These are phyloP conservation scores for Proteles cristata DNA, from an alignment of 2,113 vertebrate genomes.

Conservation along the genomic window DNA sequence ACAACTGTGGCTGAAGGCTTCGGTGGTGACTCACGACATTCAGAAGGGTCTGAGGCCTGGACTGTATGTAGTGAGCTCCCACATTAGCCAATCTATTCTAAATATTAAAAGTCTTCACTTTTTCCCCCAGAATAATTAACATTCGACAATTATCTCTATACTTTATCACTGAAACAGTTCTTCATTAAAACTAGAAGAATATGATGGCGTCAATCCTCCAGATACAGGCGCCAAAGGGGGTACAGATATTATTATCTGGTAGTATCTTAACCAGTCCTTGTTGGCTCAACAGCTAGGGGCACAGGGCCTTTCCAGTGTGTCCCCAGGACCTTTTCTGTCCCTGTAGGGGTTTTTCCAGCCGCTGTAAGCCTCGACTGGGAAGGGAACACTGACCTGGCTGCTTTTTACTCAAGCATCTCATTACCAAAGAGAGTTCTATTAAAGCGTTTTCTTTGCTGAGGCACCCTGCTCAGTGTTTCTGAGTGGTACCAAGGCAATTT, in stretches of 20 bases:
- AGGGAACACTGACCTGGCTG: background rate
- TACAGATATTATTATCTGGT: background rate
- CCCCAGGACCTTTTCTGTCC: background rate
- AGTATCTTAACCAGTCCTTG: background rate
- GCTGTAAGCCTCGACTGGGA: background rate
- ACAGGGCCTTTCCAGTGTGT: background rate
- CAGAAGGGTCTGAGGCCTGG: background rate
- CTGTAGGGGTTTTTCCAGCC: background rate
- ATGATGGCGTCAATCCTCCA: background rate
- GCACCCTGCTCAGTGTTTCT: background rate
- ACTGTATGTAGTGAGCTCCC: background rate
- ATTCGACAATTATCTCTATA: conserved; percentile 32
- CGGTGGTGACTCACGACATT: background rate
- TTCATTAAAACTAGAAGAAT: conserved; percentile 47
- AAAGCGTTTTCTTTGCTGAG: conserved; percentile 21
- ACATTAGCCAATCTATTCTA: conserved; percentile 23
- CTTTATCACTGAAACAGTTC: conserved; percentile 32
- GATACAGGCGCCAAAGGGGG: background rate
- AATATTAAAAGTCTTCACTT: conserved; percentile 29
- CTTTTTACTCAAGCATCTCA: conserved; percentile 46
- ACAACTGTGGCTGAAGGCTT: background rate
- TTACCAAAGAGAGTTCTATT: conserved; percentile 18
- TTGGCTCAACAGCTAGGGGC: background rate
- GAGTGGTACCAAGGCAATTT: background rate
- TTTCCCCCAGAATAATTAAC: background rate